Evolutionary conservation across 2,888 invertebrate species (phyloP).

Genomic region (Itoplectis maculator): DNA sequence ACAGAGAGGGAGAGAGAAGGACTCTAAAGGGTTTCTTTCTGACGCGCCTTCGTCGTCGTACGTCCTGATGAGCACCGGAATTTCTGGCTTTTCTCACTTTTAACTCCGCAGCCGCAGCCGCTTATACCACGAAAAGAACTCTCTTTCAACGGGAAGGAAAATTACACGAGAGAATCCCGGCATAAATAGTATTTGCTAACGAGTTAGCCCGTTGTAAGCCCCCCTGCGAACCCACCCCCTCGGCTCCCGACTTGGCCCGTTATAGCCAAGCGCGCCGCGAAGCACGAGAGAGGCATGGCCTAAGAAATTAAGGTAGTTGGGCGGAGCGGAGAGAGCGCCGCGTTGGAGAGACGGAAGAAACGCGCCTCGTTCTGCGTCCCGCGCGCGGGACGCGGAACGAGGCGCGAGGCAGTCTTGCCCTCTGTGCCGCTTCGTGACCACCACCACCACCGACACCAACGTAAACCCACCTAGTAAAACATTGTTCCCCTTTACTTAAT

Average conservation of each 20-base stretch:
- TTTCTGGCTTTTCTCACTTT: constrained; percentile 53
- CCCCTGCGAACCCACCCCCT: no score
- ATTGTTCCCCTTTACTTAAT: neutral
- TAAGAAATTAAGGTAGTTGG: constrained; percentile 75
- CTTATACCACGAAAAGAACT: constrained; percentile 22
- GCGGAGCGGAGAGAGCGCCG: constrained; percentile 25
- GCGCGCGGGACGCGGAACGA: no score
- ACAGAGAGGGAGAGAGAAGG: constrained; percentile 14
- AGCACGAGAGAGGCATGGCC: constrained; percentile 68
- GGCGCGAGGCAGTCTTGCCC: no score
- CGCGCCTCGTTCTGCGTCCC: no score
- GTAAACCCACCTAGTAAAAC: no score
- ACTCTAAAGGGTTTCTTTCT: constrained; percentile 30
- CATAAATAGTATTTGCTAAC: constrained; percentile 80
- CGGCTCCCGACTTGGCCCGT: constrained; percentile 64
- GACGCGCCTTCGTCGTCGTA: constrained; percentile 23
- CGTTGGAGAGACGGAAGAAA: no score
- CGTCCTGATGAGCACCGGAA: constrained; percentile 45
- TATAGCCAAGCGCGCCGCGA: constrained; percentile 54
- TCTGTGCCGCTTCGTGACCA: neutral
- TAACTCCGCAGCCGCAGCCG: constrained; percentile 41
- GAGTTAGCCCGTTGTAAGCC: constrained; percentile 76
- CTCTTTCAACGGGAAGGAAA: constrained; percentile 70
- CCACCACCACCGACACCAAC: no score
- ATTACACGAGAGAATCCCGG: constrained; percentile 76